These are phyloP conservation scores for Dryomyza anilis DNA, from an alignment of 2,888 invertebrate species.

Conservation along the genomic window DNA sequence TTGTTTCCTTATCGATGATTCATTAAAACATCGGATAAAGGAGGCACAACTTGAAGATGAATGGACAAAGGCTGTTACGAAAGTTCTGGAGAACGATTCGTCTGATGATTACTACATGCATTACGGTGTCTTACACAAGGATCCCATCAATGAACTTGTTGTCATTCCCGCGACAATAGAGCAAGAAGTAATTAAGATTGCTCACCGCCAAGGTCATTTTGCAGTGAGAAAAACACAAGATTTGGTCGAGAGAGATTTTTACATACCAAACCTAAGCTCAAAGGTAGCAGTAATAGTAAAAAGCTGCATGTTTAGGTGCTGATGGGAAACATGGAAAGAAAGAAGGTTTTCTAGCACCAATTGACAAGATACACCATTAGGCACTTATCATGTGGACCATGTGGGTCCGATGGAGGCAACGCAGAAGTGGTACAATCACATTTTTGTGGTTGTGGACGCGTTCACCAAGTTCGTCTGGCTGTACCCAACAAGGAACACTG, in stretches of 20 bases:
- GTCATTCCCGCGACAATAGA: conserved; percentile 50
- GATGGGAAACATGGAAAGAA: conserved; percentile 48
- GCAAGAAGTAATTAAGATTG: conserved; percentile 47
- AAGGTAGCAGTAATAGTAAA: conserved; percentile 17
- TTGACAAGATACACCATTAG: conserved; percentile 47
- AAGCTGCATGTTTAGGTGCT: too few relatives aligned
- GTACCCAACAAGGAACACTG: conserved; percentile 45
- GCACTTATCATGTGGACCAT: conserved; percentile 49
- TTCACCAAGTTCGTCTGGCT: conserved; percentile 53
- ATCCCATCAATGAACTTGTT: conserved; percentile 35
- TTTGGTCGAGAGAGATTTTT: conserved; percentile 35
- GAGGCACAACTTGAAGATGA: conserved; percentile 12
- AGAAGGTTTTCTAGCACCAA: conserved; percentile 47
- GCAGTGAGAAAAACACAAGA: conserved; percentile 40
- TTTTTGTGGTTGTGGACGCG: conserved; percentile 41
- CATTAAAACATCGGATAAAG: neutral
- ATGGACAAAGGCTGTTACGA: too few relatives aligned
- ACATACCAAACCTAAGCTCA: conserved; percentile 32
- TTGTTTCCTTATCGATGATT: neutral
- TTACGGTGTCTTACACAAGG: too few relatives aligned
- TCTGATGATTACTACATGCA: too few relatives aligned
- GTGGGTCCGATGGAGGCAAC: conserved; percentile 47
- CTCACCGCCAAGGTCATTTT: conserved; percentile 54
- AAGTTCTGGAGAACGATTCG: too few relatives aligned
- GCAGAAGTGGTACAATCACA: conserved; percentile 30